Evolutionary conservation across 2,888 invertebrate species (phyloP), one percentile per base, ranked within the genome.

Genomic region (Nycteola revayana): DNA sequence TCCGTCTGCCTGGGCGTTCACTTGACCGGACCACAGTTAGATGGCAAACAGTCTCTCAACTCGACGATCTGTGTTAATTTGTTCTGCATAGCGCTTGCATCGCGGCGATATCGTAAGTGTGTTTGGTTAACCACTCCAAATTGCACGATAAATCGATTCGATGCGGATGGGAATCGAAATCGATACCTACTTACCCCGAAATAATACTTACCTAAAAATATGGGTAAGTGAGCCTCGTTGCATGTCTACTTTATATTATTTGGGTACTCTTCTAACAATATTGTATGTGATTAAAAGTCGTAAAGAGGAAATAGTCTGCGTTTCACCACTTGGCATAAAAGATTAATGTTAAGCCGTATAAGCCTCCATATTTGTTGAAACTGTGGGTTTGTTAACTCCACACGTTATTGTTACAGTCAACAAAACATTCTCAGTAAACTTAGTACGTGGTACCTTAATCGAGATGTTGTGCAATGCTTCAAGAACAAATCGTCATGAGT

Each of bases 61-160:
- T 72, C 62, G 60, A 67, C 71, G 74, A 82, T 79, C 75, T 77
- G 74, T 84, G 85, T 83, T 82, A 78, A 81, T 83, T 83, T 81
- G 80, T 79, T 78, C 77, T 72, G 75, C 75, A 76, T 73, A 73
- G 74, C 70, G 60, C 67, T 73, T 74, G 71, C 70, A 73, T 74
- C 66, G 63, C 55, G 45, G 62, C 57, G 67, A 67, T 68, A 74
- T 72, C 70, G 68, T 55, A 49, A 61, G 66, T 62, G 56, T 62
- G 60, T 66, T 60, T 64, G 48, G 35, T 57, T 57, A 54, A 36
- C 50, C 50, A 53, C 51, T 57, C 28, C 41, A 43, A 28, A 41
- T 45, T 33, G 55, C 31, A 43, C 48, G 43, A 59, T 59, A 55
- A 14, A 14, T 14, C 3, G 14, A 14, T 14, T 14, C 3, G 14